Evolutionary conservation across 2,888 invertebrate species (phyloP).

Genomic region (Coremacera marginata): DNA sequence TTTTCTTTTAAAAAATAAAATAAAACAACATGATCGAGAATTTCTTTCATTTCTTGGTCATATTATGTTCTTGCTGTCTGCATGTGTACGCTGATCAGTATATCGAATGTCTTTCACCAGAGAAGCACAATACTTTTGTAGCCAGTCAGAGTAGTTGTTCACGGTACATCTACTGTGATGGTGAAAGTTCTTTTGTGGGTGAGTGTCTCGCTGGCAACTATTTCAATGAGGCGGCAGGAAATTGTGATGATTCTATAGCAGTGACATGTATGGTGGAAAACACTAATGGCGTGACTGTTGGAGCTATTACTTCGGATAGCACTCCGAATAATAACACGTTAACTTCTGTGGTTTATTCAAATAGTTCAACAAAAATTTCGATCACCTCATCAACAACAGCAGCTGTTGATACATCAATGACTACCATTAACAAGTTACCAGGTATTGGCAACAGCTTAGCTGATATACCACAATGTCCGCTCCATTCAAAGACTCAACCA

Average conservation of each 20-base stretch:
- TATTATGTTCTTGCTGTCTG: too few relatives aligned
- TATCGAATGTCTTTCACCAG: conserved; percentile 47
- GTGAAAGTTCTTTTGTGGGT: conserved; percentile 54
- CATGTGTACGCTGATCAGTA: conserved; percentile 11
- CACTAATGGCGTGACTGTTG: not conserved
- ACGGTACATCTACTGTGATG: conserved; percentile 59
- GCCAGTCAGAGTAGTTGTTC: conserved; percentile 54
- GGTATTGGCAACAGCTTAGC: not conserved
- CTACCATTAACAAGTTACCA: not conserved
- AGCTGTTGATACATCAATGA: not conserved
- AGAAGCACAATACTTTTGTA: conserved; percentile 49
- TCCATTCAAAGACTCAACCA: not conserved
- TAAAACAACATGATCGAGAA: too few relatives aligned
- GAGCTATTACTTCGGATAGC: too few relatives aligned
- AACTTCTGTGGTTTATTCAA: not conserved
- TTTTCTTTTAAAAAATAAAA: too few relatives aligned
- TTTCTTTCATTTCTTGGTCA: too few relatives aligned
- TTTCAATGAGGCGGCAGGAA: conserved; percentile 50
- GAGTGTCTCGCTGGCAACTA: conserved; percentile 54
- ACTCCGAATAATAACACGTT: not conserved
- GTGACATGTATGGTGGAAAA: conserved; percentile 43
- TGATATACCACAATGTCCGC: conserved; percentile 46
- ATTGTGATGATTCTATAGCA: conserved; percentile 51
- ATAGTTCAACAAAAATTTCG: not conserved
- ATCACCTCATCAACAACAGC: not conserved